Percentiles rank a stretch among this genome's conserved stretches.
These are phyloP conservation scores for Corythoichthys intestinalis DNA, from an alignment of 2,113 vertebrate species.

Conservation along the genomic window DNA sequence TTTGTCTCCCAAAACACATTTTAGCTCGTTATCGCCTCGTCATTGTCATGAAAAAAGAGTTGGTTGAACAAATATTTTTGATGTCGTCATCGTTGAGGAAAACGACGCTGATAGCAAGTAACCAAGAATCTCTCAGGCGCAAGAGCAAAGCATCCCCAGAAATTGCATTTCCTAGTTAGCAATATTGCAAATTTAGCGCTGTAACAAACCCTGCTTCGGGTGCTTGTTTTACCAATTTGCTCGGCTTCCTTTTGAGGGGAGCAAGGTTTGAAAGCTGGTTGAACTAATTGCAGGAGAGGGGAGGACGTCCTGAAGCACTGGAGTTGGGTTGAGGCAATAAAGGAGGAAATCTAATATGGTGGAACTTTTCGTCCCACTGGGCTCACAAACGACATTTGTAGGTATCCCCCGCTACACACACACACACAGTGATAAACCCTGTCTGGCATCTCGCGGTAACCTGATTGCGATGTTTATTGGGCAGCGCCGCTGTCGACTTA, in stretches of 20 bases:
- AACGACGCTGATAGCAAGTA: no score
- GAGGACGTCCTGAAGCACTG: slow-evolving; percentile 49
- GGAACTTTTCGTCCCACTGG: slow-evolving; percentile 51
- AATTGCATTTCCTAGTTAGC: not conserved
- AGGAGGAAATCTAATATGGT: slow-evolving; percentile 66
- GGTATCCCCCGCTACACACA: slow-evolving; percentile 8
- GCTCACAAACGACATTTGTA: slow-evolving; percentile 36
- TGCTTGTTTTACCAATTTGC: not conserved
- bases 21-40: no score
- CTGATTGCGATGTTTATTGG: slow-evolving; percentile 66
- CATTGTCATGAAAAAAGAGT: no score
- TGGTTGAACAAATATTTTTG: no score
- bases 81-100: no score
- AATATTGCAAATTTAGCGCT: no score
- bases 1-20: no score
- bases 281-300: slow-evolving; percentile 32
- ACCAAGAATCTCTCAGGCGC: no score
- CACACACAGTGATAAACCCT: slow-evolving; percentile 46
- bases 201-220: not conserved
- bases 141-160: not conserved
- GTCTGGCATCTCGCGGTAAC: slow-evolving; percentile 56
- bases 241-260: not conserved
- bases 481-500: slow-evolving; percentile 48
- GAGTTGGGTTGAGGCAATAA: slow-evolving; percentile 65
- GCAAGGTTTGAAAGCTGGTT: not conserved